These are phyloP conservation scores for Anthophora plumipes DNA, from an alignment of 2,888 invertebrate genomes.

Conservation along the genomic window DNA sequence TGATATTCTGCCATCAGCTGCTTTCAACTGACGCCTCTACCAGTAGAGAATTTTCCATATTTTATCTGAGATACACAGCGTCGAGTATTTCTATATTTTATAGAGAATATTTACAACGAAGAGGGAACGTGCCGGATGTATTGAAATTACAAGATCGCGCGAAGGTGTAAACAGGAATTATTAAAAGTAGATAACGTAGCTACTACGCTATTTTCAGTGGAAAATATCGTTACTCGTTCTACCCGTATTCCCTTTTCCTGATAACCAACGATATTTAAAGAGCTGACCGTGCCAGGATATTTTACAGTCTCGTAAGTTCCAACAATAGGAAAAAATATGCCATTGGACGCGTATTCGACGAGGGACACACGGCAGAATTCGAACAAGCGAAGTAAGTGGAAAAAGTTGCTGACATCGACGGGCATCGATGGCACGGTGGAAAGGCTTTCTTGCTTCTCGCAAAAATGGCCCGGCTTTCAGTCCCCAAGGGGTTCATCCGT, in stretches of 20 bases:
- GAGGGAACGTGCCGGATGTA: too few species aligned
- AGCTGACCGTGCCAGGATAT: background rate
- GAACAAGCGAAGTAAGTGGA: constrained; percentile 31
- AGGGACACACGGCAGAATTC: background rate
- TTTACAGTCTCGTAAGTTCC: constrained; percentile 8
- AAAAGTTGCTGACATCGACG: constrained; percentile 47
- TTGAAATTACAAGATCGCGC: too few species aligned
- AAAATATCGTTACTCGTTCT: too few species aligned
- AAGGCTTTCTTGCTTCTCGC: constrained; percentile 14
- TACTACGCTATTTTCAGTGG: too few species aligned
- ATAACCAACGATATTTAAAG: background rate
- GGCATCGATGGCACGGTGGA: constrained; percentile 35
- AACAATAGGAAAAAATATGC: constrained; percentile 15
- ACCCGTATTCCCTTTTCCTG: too few species aligned
- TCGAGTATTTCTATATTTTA: background rate
- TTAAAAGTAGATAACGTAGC: too few species aligned
- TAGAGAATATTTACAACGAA: too few species aligned
- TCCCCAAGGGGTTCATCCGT: constrained; percentile 1
- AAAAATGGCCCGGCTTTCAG: constrained; percentile 28
- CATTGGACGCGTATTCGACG: background rate
- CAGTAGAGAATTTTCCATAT: background rate
- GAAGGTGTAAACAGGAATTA: too few species aligned
- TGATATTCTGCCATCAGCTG: background rate
- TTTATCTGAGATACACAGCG: too few species aligned
- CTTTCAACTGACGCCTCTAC: background rate